Base-by-base conservation (phyloP, 2,888 invertebrate genomes). In the Megalurothrips usitatus region DNA sequence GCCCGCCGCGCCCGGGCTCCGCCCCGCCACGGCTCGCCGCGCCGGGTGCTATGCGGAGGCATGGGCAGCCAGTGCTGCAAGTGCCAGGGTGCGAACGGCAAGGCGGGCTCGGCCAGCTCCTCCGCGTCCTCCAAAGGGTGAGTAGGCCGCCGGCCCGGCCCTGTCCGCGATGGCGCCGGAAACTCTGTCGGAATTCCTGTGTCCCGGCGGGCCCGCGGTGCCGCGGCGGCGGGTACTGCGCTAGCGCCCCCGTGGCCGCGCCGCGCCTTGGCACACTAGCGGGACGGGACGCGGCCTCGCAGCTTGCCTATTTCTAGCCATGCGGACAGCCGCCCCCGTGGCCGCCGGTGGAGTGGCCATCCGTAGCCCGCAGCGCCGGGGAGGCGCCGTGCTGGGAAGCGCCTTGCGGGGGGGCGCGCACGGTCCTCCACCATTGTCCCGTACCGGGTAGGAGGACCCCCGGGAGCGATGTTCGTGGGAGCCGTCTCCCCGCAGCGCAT, bases 21-120 rank as follows among this genome's bases (percentile, higher is more conserved):
- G 8, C 23, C 68, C 23, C n/a, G 10, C 68, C 68, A 34, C 80
- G 79, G 23, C 78, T 79, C 52, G 63, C 58, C 47, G 26, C 43
- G 78, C 26, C 78, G 78, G 28, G 49, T 80, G 43, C 75, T 80
- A 80, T 81, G 78, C 81, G 79, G 43, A 47, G 80, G 80, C 47
- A 90, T 90, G 90, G 90, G 90, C 86, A 90, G 89, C 87, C 90
- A 90, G 86, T 90, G 90, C 87, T 90, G 90, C 87, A 90, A 90
- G 86, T 89, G 89, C 86, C 89, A 89, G 86, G 88, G 89, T 83
- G 88, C 89, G 84, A 85, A 85, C 82, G 87, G 87, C 78, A 78
- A 78, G 49, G 48, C 78, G 84, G 88, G 88, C 81, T 81, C 83
- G n/a, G 75, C 81, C 34, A 87, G 88, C 85, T 87, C 89, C 83